phyloP scores from a whole-genome alignment of 2,888 invertebrate species.

The Diarsia rubi region DNA sequence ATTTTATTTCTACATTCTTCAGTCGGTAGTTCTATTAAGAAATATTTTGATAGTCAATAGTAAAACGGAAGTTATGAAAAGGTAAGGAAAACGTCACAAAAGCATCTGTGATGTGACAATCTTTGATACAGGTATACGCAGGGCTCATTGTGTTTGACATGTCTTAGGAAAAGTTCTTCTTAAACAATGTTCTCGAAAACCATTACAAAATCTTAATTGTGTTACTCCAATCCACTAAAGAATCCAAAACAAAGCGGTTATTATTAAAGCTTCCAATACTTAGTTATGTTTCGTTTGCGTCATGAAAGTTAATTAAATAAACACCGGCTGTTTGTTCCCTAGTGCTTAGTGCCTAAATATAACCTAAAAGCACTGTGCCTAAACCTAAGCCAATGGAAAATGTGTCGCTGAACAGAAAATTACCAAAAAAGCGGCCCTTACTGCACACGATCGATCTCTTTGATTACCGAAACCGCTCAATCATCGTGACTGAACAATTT shows the following conservation, averaged over 20 bases:
- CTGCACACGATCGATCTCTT: slow-evolving; percentile 75
- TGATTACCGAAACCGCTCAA: slow-evolving; percentile 76
- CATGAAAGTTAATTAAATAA: slow-evolving; percentile 9
- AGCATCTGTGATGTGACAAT: slow-evolving; percentile 40
- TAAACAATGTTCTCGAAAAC: background rate
- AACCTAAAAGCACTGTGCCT: slow-evolving; percentile 20
- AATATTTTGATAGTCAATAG: slow-evolving; percentile 17
- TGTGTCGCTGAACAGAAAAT: slow-evolving; percentile 66
- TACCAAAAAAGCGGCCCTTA: slow-evolving; percentile 53
- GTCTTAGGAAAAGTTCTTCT: slow-evolving; percentile 22
- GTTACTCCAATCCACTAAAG: background rate
- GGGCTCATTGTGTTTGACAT: slow-evolving; percentile 42
- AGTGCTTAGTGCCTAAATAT: slow-evolving; percentile 24
- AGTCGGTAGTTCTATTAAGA: background rate
- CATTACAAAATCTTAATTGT: background rate
- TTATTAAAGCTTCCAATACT: background rate
- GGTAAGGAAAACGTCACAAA: slow-evolving; percentile 35
- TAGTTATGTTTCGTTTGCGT: background rate
- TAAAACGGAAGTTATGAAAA: slow-evolving; percentile 21
- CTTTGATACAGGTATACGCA: slow-evolving; percentile 41
- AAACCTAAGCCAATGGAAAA: slow-evolving; percentile 56
- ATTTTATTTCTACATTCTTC: slow-evolving; percentile 19
- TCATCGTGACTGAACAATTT: slow-evolving; percentile 78
- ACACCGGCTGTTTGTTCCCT: background rate
- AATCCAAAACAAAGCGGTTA: background rate